Evolutionary conservation across 2,888 invertebrate species (phyloP), one percentile per base, ranked within the genome.

Genomic region (Mythimna pallens): DNA sequence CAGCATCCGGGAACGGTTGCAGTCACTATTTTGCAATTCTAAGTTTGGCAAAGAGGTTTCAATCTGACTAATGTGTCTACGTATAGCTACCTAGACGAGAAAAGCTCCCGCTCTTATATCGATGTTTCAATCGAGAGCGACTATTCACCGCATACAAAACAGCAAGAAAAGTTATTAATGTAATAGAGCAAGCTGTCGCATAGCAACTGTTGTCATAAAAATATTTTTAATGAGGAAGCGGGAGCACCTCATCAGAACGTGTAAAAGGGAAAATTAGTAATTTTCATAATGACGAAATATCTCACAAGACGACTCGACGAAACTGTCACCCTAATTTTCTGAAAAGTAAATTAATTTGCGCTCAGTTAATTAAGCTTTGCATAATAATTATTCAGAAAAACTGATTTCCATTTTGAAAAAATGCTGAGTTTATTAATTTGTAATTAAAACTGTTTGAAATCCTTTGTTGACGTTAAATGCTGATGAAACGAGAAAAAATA

Each of bases 21-120:
- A 92, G 88, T 87, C 90, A 93, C 92, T 92, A 92, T 94, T 95
- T 95, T 95, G 94, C 95, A 95, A 95, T 95, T 95, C 95, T 91
- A 93, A 95, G 92, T 93, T 91, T 88, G 89, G 89, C 90, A 92
- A 92, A 94, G 94, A 94, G 94, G 92, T 94, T 95, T 91, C 94
- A 95, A 95, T 95, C 92, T 91, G 89, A 91, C 94, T 95, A 95
- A 95, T 95, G 95, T 93, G 92, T 92, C 92, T 93, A 92, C 87
- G 84, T 89, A 82, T 85, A 85, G 75, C 70, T 83, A 85, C 73
- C 66, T 84, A 84, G 80, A 80, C 68, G 78, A 77, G 76, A 63
- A 82, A 83, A 86, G 84, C 83, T 79, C 82, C 76, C 62, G 73
- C 73, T 63, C 77, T 84, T 80, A 83, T 80, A 83, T 86, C 83